These are phyloP conservation scores for Chironomus tentans DNA, from an alignment of 2,888 invertebrate species.

Conservation along the genomic window DNA sequence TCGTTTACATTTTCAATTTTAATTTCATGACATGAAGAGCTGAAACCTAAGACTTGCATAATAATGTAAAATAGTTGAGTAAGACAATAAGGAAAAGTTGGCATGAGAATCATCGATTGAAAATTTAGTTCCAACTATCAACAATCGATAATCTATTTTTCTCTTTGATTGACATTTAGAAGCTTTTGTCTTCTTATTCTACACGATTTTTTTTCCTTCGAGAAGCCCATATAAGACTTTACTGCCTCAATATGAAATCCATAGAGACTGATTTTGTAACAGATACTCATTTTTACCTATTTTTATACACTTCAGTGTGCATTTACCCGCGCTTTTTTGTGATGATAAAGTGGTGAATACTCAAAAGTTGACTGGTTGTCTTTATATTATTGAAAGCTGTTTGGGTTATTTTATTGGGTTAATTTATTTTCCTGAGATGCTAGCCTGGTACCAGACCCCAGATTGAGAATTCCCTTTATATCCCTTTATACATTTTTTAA, in stretches of 20 bases:
- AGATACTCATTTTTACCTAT: neutral
- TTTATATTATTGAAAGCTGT: too few species aligned
- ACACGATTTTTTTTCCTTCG: neutral
- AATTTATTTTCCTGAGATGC: too few species aligned
- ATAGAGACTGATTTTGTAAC: neutral
- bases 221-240: too few species aligned
- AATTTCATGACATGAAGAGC: neutral
- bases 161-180: neutral
- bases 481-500: too few species aligned
- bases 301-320: neutral
- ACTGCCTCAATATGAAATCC: too few species aligned
- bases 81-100: neutral
- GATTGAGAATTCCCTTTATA: too few species aligned
- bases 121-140: neutral
- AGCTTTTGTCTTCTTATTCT: too few species aligned
- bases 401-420: too few species aligned
- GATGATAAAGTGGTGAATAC: too few species aligned
- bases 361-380: too few species aligned
- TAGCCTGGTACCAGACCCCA: too few species aligned
- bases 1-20: neutral
- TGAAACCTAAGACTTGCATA: neutral
- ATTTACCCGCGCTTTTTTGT: too few species aligned
- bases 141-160: neutral
- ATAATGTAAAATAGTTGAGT: neutral
- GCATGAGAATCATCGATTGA: neutral